A percentile compares a stretch with the other conserved stretches of the same genome.
Evolutionary conservation across 2,888 invertebrate species (phyloP).

Genomic region (Meghimatium bilineatum): DNA sequence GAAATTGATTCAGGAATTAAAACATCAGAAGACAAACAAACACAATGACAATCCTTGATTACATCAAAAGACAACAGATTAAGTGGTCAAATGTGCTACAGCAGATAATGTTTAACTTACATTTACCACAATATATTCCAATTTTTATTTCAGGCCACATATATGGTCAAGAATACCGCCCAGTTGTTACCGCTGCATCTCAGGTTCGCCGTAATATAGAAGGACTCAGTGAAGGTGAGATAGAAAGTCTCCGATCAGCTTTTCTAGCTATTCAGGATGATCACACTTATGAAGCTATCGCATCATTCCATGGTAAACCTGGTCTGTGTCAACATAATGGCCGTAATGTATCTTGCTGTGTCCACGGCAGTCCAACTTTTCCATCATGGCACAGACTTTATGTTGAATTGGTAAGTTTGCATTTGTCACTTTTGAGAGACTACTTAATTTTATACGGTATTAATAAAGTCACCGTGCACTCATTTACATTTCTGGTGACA

Average conservation of each 20-base stretch:
- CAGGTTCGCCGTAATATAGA: conserved; percentile 50
- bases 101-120: too few species aligned
- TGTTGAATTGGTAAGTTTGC: conserved; percentile 21
- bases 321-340: conserved; percentile 48
- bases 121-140: too few species aligned
- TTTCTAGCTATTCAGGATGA: conserved; percentile 51
- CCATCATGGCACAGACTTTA: conserved; percentile 54
- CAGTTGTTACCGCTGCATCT: conserved; percentile 45
- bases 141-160: conserved; percentile 25
- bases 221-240: conserved; percentile 48
- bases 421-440: too few species aligned
- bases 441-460: too few species aligned
- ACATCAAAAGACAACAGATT: too few species aligned
- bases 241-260: conserved; percentile 53
- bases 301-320: conserved; percentile 56
- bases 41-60: too few species aligned
- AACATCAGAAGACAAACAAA: too few species aligned
- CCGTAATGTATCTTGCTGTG: conserved; percentile 48
- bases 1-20: too few species aligned
- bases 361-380: conserved; percentile 55
- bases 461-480: too few species aligned
- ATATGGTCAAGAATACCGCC: conserved; percentile 38
- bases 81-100: too few species aligned
- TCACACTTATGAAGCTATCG: conserved; percentile 51
- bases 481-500: too few species aligned